Percentiles rank a stretch among this genome's conserved stretches.
phyloP scores from a whole-genome alignment of 2,888 invertebrate genomes.

The Rotaria socialis region DNA sequence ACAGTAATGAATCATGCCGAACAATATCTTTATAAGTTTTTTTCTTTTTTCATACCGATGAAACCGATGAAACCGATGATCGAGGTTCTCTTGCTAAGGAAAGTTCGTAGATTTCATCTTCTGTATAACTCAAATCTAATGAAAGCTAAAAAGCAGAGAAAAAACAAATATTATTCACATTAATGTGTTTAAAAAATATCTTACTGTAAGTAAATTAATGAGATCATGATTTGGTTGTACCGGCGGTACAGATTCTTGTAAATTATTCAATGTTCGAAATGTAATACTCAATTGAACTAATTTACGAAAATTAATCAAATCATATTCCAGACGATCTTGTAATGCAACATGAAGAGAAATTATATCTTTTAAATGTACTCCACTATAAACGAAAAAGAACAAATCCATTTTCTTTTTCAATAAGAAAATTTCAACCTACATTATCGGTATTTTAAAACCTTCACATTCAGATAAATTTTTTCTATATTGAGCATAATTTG shows the following conservation, averaged over 20 bases:
- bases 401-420: not conserved
- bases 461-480: conserved; percentile 50
- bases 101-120: conserved; percentile 65
- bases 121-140: conserved; percentile 64
- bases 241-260: conserved; percentile 56
- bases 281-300: conserved; percentile 63
- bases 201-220: conserved; percentile 61
- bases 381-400: conserved; percentile 55
- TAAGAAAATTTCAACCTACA: conserved; percentile 58
- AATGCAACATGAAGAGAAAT: conserved; percentile 63
- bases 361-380: conserved; percentile 65
- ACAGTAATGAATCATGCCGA: too few relatives aligned
- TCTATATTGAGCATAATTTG: conserved; percentile 64
- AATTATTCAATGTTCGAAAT: conserved; percentile 61
- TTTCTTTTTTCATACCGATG: conserved; percentile 56
- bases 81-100: conserved; percentile 64
- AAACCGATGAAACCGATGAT: conserved; percentile 55
- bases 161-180: not conserved
- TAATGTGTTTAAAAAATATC: not conserved
- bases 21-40: too few relatives aligned
- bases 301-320: conserved; percentile 61
- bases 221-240: conserved; percentile 64
- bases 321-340: conserved; percentile 54
- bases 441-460: conserved; percentile 63
- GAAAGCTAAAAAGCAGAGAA: conserved; percentile 59